These are phyloP conservation scores for Aplysia californica DNA, from an alignment of 1,140 invertebrate species.

Conservation along the genomic window DNA sequence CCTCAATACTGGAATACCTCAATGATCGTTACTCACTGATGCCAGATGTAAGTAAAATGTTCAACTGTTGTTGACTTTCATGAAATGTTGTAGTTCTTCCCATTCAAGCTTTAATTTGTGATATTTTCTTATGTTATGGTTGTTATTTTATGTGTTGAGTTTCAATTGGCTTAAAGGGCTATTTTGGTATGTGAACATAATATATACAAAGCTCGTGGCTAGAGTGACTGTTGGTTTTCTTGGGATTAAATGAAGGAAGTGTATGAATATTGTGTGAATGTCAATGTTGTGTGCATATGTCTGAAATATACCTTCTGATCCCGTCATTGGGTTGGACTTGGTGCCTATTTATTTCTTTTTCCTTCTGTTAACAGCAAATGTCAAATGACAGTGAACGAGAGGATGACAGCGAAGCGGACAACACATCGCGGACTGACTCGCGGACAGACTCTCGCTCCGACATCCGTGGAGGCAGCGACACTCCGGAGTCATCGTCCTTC, in stretches of 20 bases:
- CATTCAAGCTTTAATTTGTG: too few relatives aligned
- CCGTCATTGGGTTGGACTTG: too few relatives aligned
- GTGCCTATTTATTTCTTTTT: too few relatives aligned
- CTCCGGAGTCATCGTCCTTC: slow-evolving; percentile 22
- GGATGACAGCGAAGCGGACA: slow-evolving; percentile 59
- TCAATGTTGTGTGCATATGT: too few relatives aligned
- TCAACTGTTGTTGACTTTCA: too few relatives aligned
- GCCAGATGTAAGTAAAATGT: slow-evolving; percentile 56
- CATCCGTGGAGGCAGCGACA: slow-evolving; percentile 31
- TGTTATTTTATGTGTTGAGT: too few relatives aligned
- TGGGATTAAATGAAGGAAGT: too few relatives aligned
- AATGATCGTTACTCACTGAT: slow-evolving; percentile 54
- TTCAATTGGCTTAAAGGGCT: too few relatives aligned
- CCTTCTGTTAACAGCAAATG: slow-evolving; percentile 48
- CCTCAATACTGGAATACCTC: slow-evolving; percentile 48
- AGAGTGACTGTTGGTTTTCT: neutral
- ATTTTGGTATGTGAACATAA: too few relatives aligned
- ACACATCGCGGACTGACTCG: slow-evolving; percentile 51
- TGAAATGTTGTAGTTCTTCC: too few relatives aligned
- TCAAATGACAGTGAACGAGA: slow-evolving; percentile 56
- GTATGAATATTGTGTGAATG: neutral
- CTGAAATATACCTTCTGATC: too few relatives aligned
- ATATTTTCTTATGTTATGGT: too few relatives aligned
- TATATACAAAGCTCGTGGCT: neutral
- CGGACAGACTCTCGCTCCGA: slow-evolving; percentile 53